These are phyloP conservation scores for Rhadinocentrus ornatus DNA, from an alignment of 2,797 vertebrate species.

Conservation along the genomic window DNA sequence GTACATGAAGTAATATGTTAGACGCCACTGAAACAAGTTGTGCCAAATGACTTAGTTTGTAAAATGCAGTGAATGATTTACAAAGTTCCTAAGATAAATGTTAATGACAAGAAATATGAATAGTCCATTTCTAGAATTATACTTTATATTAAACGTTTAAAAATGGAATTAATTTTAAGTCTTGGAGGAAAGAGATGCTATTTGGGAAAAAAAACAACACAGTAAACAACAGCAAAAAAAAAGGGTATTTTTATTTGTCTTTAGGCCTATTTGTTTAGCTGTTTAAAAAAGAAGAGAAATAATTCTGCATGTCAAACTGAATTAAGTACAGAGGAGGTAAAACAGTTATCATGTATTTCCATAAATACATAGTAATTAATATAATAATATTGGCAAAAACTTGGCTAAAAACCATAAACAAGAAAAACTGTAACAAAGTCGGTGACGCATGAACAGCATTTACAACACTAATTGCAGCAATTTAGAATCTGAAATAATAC, in stretches of 20 bases:
- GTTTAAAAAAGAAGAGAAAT: not conserved
- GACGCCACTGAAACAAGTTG: conserved; percentile 22
- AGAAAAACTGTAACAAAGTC: too few species aligned
- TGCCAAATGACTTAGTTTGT: not conserved
- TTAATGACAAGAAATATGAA: not conserved
- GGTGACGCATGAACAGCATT: too few species aligned
- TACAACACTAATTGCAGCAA: not conserved
- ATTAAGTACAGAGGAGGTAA: too few species aligned
- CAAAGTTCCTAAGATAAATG: not conserved
- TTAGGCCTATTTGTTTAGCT: not conserved
- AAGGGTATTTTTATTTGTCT: not conserved
- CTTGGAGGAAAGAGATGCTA: not conserved
- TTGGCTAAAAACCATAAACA: not conserved
- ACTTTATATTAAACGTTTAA: not conserved
- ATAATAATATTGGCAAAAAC: not conserved
- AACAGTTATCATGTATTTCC: not conserved
- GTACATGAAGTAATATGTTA: conserved; percentile 30
- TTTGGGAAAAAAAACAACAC: not conserved
- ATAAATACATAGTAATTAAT: not conserved
- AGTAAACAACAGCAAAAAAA: too few species aligned
- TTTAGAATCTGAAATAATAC: not conserved
- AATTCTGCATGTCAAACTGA: not conserved
- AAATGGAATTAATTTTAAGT: not conserved
- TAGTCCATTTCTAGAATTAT: not conserved
- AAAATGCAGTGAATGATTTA: not conserved